Evolutionary conservation across 2,888 invertebrate species (phyloP).

Genomic region (Stenoptilia bipunctidactyla): DNA sequence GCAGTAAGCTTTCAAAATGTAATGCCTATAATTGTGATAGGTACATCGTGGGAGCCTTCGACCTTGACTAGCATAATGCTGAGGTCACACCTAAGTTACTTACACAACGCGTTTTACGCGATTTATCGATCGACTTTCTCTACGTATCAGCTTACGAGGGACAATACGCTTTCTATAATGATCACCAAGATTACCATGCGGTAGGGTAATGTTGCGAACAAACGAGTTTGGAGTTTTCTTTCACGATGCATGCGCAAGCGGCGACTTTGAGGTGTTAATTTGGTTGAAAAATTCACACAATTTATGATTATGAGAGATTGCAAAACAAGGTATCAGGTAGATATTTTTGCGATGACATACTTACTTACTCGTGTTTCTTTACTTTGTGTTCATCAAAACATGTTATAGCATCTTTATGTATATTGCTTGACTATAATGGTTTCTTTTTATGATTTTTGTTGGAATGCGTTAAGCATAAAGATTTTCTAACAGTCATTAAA

Average conservation of each 20-base stretch:
- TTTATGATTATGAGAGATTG: too few species aligned
- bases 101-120: neutral
- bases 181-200: slow-evolving; percentile 8
- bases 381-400: too few species aligned
- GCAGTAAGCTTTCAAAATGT: too few species aligned
- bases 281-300: neutral
- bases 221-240: slow-evolving; percentile 5
- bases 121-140: neutral
- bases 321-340: neutral
- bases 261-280: slow-evolving; percentile 3
- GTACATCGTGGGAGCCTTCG: neutral
- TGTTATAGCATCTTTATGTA: too few species aligned
- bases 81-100: neutral
- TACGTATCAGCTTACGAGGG: neutral
- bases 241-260: slow-evolving; percentile 4
- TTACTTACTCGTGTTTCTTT: too few species aligned
- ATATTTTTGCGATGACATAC: too few species aligned
- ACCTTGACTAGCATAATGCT: neutral
- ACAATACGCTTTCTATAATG: slow-evolving; percentile 5
- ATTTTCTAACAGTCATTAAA: too few species aligned
- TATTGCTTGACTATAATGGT: too few species aligned
- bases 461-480: too few species aligned
- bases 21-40: too few species aligned
- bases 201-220: slow-evolving; percentile 1
- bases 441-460: too few species aligned